Evolutionary conservation across 2,888 invertebrate species (phyloP).

Genomic region (Smittia sp.): DNA sequence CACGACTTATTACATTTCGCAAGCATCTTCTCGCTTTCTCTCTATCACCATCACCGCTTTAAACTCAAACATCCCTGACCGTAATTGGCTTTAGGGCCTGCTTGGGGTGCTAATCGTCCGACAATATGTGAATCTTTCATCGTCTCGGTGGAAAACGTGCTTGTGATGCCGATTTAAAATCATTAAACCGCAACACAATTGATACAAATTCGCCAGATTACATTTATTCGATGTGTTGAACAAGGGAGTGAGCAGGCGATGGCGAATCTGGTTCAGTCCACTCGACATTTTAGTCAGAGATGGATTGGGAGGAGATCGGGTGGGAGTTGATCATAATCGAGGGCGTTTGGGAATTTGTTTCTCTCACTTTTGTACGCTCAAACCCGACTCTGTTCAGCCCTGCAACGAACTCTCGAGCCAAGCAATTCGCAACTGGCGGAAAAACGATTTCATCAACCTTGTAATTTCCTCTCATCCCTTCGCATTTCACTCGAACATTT

Average conservation of each 20-base stretch:
- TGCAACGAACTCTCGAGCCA: too few relatives aligned
- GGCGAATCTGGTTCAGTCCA: neutral
- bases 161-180: conserved; percentile 6
- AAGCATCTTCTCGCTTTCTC: neutral
- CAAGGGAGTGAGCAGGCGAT: neutral
- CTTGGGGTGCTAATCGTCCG: conserved; percentile 38
- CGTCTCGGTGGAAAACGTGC: neutral
- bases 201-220: conserved; percentile 14
- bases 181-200: conserved; percentile 28
- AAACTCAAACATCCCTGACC: conserved; percentile 10
- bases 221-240: neutral
- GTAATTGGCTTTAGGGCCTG: conserved; percentile 21
- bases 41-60: neutral
- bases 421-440: too few relatives aligned
- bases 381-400: too few relatives aligned
- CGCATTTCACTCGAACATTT: neutral
- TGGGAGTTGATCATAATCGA: too few relatives aligned
- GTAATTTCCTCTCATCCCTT: neutral
- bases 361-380: too few relatives aligned
- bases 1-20: conserved; percentile 11
- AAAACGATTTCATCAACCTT: too few relatives aligned
- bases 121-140: conserved; percentile 29
- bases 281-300: too few relatives aligned
- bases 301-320: too few relatives aligned
- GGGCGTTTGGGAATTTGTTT: too few relatives aligned